phyloP scores from a whole-genome alignment of 23 tunicate genomes.

The Halocynthia aurantium region DNA sequence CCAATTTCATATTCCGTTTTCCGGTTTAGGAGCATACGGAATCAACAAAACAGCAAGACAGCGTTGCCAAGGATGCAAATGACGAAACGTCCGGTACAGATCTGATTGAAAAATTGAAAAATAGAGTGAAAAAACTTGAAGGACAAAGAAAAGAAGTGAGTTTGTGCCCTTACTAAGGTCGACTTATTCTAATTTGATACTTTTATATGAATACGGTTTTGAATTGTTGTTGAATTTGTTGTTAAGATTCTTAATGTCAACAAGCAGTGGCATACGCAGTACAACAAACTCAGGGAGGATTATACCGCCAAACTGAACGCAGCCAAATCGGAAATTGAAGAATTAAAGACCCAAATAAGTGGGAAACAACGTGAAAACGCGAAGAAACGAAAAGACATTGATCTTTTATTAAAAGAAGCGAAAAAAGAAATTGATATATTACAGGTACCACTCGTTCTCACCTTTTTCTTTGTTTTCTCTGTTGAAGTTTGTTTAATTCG shows the following conservation, averaged over 20 bases:
- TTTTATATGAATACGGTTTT: not conserved
- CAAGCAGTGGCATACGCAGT: constrained; percentile 58
- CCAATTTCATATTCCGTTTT: no score
- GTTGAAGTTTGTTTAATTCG: not conserved
- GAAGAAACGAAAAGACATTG: constrained; percentile 16
- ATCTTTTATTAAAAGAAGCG: constrained; percentile 12
- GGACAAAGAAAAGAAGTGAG: constrained; percentile 58
- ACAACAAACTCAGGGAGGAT: constrained; percentile 33
- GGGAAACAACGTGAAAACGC: constrained; percentile 6
- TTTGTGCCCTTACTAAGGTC: not conserved
- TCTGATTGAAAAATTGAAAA: constrained; percentile 32
- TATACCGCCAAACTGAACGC: constrained; percentile 4
- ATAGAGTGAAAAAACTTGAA: constrained; percentile 53
- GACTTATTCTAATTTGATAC: not conserved
- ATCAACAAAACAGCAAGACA: no score
- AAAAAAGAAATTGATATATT: constrained; percentile 20
- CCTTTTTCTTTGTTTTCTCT: not conserved
- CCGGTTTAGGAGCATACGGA: no score
- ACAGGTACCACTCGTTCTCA: not conserved
- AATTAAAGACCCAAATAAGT: constrained; percentile 5
- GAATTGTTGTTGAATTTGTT: not conserved
- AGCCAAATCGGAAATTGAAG: not conserved
- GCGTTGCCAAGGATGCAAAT: not conserved
- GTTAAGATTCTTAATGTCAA: constrained; percentile 31
- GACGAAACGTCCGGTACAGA: not conserved